Conservation (phyloP, 2,113 vertebrate species). For the Catharus fuscescens region DNA sequence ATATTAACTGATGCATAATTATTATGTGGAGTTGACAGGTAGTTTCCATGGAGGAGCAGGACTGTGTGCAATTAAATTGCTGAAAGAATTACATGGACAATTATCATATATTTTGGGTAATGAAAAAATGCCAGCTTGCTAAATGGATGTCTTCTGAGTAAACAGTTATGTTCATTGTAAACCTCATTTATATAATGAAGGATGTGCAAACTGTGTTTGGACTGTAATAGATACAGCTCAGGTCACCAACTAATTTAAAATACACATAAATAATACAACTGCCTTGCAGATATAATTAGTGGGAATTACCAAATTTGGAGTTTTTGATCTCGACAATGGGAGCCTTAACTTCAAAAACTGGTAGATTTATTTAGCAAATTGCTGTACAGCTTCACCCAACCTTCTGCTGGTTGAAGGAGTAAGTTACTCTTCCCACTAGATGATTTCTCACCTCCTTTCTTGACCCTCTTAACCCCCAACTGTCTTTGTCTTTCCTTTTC, state of each 20-base stretch:
- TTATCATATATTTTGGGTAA: constrained; percentile 68
- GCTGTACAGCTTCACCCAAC: not conserved
- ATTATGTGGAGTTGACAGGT: constrained; percentile 46
- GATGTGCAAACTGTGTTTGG: constrained; percentile 36
- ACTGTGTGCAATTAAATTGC: constrained; percentile 64
- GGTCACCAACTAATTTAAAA: constrained; percentile 46
- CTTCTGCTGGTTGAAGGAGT: not conserved
- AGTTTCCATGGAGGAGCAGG: constrained; percentile 47
- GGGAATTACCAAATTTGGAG: not conserved
- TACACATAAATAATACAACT: not conserved
- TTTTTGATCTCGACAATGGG: not conserved
- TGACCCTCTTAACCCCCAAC: not conserved
- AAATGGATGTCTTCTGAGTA: constrained; percentile 67
- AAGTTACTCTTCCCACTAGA: not conserved
- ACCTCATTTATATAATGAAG: constrained; percentile 51
- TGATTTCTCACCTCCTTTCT: not conserved
- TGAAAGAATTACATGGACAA: constrained; percentile 64
- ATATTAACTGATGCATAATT: constrained; percentile 24
- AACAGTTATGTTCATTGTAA: constrained; percentile 51
- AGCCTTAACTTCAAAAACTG: not conserved
- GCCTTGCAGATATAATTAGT: not conserved
- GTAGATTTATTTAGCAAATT: not conserved
- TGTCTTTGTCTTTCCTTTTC: not conserved
- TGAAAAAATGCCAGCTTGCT: constrained; percentile 64
- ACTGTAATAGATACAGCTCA: not conserved